Evolutionary conservation across 2,888 invertebrate species (phyloP).

Genomic region (Philopedon plagiatum): DNA sequence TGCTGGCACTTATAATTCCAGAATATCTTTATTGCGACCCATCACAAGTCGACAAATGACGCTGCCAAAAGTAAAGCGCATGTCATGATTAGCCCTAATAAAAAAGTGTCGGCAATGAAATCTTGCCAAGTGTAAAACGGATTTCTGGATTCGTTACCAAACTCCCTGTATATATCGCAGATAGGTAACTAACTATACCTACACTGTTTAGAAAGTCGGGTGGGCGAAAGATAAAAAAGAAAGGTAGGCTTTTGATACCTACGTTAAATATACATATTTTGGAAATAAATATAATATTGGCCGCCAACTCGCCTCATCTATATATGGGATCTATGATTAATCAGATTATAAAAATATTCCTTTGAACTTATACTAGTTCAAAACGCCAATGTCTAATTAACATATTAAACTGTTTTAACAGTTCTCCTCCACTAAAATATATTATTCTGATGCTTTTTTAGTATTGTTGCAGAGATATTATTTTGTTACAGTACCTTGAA

Average conservation of each 20-base stretch:
- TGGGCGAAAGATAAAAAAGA: constrained; percentile 40
- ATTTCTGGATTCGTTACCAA: too few relatives aligned
- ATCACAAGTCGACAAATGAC: too few relatives aligned
- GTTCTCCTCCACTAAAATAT: constrained; percentile 16
- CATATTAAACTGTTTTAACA: constrained; percentile 28
- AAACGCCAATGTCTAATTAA: constrained; percentile 34
- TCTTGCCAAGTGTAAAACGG: too few relatives aligned
- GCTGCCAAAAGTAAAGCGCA: too few relatives aligned
- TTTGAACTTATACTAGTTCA: constrained; percentile 40
- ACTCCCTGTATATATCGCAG: neutral
- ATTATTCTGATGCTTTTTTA: neutral
- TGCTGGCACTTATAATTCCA: too few relatives aligned
- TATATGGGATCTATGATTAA: constrained; percentile 48
- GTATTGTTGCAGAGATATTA: constrained; percentile 11
- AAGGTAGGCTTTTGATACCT: constrained; percentile 44
- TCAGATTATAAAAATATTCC: constrained; percentile 41
- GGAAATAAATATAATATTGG: constrained; percentile 49
- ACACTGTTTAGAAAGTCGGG: constrained; percentile 37
- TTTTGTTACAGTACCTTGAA: constrained; percentile 39
- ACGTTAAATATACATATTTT: constrained; percentile 46
- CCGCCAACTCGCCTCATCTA: constrained; percentile 49
- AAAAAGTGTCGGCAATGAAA: too few relatives aligned
- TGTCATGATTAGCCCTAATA: too few relatives aligned
- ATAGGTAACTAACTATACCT: constrained; percentile 3
- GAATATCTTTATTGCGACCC: too few relatives aligned